Conservation (phyloP, 2,797 vertebrate species). For the Scarus forsteni region DNA sequence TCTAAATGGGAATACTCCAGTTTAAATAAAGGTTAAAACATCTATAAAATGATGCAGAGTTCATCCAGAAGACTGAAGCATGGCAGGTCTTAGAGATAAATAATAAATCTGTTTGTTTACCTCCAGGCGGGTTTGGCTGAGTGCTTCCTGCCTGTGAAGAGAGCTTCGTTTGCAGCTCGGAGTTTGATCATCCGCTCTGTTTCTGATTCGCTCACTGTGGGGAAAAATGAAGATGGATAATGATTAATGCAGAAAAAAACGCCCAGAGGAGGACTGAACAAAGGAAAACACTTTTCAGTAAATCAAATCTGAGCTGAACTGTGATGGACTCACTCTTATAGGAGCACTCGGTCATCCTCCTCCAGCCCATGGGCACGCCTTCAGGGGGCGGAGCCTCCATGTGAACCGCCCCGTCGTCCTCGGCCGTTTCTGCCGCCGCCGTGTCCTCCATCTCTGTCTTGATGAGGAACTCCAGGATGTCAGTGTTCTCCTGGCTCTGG, state of each 20-base stretch:
- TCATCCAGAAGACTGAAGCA: too few species aligned
- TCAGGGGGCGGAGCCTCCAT: neutral
- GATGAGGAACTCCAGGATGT: constrained; percentile 85
- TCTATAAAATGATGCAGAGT: too few species aligned
- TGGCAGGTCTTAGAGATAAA: too few species aligned
- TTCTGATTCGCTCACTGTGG: constrained; percentile 79
- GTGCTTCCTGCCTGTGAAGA: constrained; percentile 85
- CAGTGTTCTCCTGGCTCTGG: constrained; percentile 72
- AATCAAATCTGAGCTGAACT: neutral
- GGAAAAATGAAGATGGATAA: too few species aligned
- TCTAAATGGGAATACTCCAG: too few species aligned
- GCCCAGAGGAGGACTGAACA: neutral
- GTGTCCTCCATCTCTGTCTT: constrained; percentile 83
- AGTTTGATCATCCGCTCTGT: constrained; percentile 84
- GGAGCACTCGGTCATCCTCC: constrained; percentile 79
- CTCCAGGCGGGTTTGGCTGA: constrained; percentile 85
- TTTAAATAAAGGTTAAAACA: too few species aligned
- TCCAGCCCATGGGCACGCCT: constrained; percentile 74
- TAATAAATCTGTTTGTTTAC: constrained; percentile 48
- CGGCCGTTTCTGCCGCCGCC: constrained; percentile 37
- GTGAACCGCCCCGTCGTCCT: constrained; percentile 23
- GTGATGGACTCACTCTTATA: constrained; percentile 72
- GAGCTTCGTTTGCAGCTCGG: constrained; percentile 77
- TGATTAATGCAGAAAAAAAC: neutral
- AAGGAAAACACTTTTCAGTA: neutral